Evolutionary conservation across 2,113 vertebrate genomes (phyloP).

Genomic region (Ranitomeya imitator): DNA sequence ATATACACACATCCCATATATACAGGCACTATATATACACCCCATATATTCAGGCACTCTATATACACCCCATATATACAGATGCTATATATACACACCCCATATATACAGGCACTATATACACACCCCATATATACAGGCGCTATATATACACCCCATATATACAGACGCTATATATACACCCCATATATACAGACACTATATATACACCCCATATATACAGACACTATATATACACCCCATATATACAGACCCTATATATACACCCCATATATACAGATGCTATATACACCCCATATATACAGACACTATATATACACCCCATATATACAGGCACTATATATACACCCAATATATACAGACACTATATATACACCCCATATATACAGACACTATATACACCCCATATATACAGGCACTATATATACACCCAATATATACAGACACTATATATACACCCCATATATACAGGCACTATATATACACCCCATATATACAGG

Average conservation of each 20-base stretch:
- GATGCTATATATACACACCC: neutral
- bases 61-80: neutral
- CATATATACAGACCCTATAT: neutral
- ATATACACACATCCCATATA: neutral
- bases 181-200: neutral
- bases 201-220: neutral
- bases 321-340: no score
- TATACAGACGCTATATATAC: neutral
- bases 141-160: neutral
- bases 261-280: no score
- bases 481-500: no score
- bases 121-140: neutral
- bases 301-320: no score
- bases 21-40: neutral
- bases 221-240: neutral
- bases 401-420: no score
- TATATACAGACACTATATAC: no score
- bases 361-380: no score
- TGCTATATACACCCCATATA: neutral
- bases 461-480: no score
- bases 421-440: no score
- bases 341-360: no score
- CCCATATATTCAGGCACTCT: conserved; percentile 29
- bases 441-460: no score
- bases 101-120: neutral